Evolutionary conservation across 2,888 invertebrate genomes (phyloP), one percentile per base, ranked within the genome.

Genomic region (Dromius quadrimaculatus): DNA sequence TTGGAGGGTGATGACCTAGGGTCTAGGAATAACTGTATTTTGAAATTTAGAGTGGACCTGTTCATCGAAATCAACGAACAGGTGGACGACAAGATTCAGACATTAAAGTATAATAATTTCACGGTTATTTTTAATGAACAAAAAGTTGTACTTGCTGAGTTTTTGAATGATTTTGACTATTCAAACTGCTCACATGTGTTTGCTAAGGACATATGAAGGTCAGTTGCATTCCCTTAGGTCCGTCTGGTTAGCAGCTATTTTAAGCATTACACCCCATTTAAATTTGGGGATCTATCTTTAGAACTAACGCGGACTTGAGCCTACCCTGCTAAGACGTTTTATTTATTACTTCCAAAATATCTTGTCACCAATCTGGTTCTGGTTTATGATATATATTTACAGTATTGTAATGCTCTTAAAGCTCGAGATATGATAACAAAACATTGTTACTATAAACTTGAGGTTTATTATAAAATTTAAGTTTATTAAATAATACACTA

Each of bases 281-380:
- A 22, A 62, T 41, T 62, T 62, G 28, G 62, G 43, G 62, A 43
- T 65, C 65, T 65, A 65, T 36, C 65, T 65, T 34, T 65, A 65
- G 65, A 65, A 32, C 65, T 36, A 65, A 65, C 65, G 61, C 41
- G 36, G 38, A 36, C 41, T 20, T n/a, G 36, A 8, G 13, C 11
- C 61, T 41, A 65, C 50, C 50, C 65, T 36, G 65, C 50, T 34
- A 36, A 45, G 65, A 63, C 65, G 50, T 50, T 36, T 47, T 65
- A 65, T 65, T 65, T 65, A 50, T 22, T 22, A 19, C 61, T 61
- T 61, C 41, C 23, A 61, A 61, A 61, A 61, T 61, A 61, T 19
- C 38, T 61, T n/a, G n/a, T n/a, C n/a, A n/a, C n/a, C n/a, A n/a
- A n/a, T n/a, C n/a, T n/a, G n/a, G n/a, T n/a, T n/a, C n/a, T n/a